A percentile compares a stretch with the other conserved stretches of the same genome.
phyloP scores from a whole-genome alignment of 2,888 invertebrate genomes.

The Tubiluchus corallicola region DNA sequence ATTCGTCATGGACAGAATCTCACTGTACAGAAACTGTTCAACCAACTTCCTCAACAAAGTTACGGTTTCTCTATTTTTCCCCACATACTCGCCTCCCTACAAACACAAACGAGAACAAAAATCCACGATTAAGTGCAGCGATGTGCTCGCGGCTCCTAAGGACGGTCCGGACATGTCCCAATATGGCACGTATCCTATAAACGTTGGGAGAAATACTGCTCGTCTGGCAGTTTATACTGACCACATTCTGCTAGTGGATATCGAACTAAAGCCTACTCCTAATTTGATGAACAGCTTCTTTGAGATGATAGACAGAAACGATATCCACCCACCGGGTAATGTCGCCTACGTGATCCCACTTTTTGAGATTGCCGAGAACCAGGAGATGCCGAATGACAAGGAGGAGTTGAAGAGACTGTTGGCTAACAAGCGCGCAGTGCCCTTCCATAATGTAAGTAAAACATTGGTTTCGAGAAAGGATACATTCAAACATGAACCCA shows the following conservation, averaged over 20 bases:
- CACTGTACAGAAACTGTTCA: constrained; percentile 53
- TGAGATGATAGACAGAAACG: constrained; percentile 68
- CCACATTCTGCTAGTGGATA: constrained; percentile 65
- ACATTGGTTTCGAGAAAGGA: too few species aligned
- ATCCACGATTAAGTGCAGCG: too few species aligned
- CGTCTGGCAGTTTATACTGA: constrained; percentile 60
- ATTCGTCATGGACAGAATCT: constrained; percentile 40
- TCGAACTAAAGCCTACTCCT: constrained; percentile 73
- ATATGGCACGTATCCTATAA: too few species aligned
- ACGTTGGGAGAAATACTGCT: constrained; percentile 73
- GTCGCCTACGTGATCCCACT: constrained; percentile 74
- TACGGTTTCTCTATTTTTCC: constrained; percentile 74
- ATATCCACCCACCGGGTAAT: too few species aligned
- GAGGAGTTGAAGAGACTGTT: constrained; percentile 44
- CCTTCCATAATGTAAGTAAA: constrained; percentile 89
- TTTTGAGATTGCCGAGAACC: constrained; percentile 48
- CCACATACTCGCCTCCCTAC: constrained; percentile 37
- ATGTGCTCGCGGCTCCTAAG: too few species aligned
- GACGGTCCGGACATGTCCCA: too few species aligned
- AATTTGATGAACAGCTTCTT: constrained; percentile 43
- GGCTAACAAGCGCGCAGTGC: constrained; percentile 48
- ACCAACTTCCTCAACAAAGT: constrained; percentile 55
- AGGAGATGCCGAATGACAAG: constrained; percentile 42
- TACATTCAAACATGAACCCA: too few species aligned
- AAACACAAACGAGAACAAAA: too few species aligned